Conservation (phyloP, 92 coral and sea anemone species). For the Palythoa caribaeorum region DNA sequence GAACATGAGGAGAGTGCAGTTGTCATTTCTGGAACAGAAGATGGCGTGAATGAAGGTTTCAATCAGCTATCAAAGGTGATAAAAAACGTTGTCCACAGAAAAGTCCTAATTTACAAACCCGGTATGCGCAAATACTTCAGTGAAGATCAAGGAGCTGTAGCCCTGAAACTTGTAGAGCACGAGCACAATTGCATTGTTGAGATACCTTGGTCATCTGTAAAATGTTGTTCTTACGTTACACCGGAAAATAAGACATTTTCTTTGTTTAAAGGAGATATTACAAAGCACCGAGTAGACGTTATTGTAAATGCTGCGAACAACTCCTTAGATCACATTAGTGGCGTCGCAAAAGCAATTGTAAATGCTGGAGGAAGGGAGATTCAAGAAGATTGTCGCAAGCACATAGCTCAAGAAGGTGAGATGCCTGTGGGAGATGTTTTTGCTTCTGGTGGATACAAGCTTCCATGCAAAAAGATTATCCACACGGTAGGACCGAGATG, state of each 20-base stretch:
- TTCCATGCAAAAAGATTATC: constrained; percentile 52
- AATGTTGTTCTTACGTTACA: constrained; percentile 39
- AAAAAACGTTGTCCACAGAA: constrained; percentile 7
- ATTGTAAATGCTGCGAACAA: constrained; percentile 62
- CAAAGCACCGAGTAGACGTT: constrained; percentile 19
- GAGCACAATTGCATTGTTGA: constrained; percentile 50
- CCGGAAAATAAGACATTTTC: constrained; percentile 31
- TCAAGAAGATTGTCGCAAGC: constrained; percentile 68
- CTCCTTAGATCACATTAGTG: constrained; percentile 67
- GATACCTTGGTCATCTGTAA: background rate
- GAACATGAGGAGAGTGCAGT: constrained; percentile 38
- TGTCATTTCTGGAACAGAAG: too few relatives aligned
- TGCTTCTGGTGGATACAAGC: constrained; percentile 67
- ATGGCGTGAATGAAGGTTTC: too few relatives aligned
- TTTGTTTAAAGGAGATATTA: constrained; percentile 29
- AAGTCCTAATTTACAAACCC: constrained; percentile 62
- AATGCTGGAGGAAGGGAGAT: constrained; percentile 53
- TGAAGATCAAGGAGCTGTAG: constrained; percentile 36
- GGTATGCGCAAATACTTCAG: constrained; percentile 71
- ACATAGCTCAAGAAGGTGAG: constrained; percentile 26
- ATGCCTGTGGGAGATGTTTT: constrained; percentile 72
- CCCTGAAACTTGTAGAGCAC: constrained; percentile 40
- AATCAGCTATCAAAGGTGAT: constrained; percentile 26
- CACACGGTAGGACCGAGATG: background rate
- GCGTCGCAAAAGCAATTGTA: too few relatives aligned